Conservation (phyloP, 2,113 vertebrate species). For the Sula dactylatra region DNA sequence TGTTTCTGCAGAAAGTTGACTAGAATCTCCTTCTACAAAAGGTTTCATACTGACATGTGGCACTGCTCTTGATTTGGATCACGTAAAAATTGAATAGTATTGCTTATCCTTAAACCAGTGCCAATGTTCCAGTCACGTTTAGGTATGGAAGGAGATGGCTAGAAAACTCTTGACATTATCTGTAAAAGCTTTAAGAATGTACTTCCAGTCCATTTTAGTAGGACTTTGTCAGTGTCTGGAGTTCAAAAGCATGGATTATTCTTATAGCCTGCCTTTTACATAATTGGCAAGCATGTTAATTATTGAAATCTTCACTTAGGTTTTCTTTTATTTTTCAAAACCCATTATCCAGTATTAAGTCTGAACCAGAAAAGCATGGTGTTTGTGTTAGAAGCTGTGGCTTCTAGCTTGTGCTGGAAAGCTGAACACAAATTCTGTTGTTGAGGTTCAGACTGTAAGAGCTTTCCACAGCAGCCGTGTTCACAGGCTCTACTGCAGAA, state of each 20-base stretch:
- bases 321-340: not conserved
- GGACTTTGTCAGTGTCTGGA: not conserved
- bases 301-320: not conserved
- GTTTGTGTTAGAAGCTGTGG: not conserved
- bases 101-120: not conserved
- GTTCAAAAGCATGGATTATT: not conserved
- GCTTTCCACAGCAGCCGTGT: not conserved
- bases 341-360: not conserved
- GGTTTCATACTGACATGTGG: not conserved
- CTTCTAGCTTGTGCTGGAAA: not conserved
- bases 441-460: not conserved
- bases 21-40: not conserved
- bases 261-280: not conserved
- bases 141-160: not conserved
- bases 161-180: not conserved
- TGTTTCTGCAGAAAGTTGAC: not conserved
- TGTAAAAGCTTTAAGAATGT: not conserved
- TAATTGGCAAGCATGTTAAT: not conserved
- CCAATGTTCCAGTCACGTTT: not conserved
- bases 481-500: not conserved
- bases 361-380: not conserved
- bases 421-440: not conserved
- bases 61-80: not conserved
- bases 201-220: not conserved
- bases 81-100: not conserved